phyloP scores from a whole-genome alignment of 2,113 vertebrate species.

The Rhinoderma darwinii region DNA sequence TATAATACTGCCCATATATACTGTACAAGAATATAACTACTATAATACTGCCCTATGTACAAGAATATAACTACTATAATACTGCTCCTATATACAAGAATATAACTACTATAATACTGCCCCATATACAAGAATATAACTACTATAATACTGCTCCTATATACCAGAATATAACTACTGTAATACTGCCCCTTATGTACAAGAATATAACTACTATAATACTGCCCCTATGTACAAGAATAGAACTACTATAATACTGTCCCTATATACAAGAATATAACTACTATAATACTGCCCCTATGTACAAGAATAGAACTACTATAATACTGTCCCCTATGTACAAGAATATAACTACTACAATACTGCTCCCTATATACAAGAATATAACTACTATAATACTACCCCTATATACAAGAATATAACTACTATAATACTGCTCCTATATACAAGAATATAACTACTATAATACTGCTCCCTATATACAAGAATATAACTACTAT shows the following conservation, averaged over 20 bases:
- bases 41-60: constrained; percentile 8
- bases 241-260: not conserved
- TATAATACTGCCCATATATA: constrained; percentile 1
- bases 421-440: constrained; percentile 11
- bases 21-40: constrained; percentile 8
- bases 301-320: not conserved
- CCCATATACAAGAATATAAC: constrained; percentile 1
- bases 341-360: constrained; percentile 11
- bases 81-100: constrained; percentile 5
- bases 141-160: constrained; percentile 13
- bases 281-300: not conserved
- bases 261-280: not conserved
- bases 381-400: constrained; percentile 11
- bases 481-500: not conserved
- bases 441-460: constrained; percentile 8
- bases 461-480: constrained; percentile 1
- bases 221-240: not conserved
- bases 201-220: constrained; percentile 3
- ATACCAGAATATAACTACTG: not conserved
- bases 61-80: constrained; percentile 11
- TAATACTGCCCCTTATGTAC: not conserved
- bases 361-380: not conserved
- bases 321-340: not conserved
- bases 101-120: constrained; percentile 19
- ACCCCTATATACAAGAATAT: not conserved